Evolutionary conservation across 2,113 vertebrate genomes (phyloP).

Genomic region (Gavia stellata): DNA sequence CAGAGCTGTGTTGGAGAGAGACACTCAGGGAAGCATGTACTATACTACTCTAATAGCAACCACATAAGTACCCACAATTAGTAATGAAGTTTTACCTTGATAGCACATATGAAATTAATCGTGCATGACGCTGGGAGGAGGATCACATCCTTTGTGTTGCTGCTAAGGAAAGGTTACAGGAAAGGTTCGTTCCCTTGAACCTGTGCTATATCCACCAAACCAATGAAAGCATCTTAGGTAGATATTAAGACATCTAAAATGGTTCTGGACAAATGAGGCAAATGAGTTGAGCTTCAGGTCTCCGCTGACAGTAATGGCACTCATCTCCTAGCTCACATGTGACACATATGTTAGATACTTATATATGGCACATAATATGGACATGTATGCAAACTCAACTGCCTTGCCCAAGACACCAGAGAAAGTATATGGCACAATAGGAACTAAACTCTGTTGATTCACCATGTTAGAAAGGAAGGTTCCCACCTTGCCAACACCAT

Average conservation of each 20-base stretch:
- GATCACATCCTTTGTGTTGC: neutral
- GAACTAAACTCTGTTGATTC: neutral
- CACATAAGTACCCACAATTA: rapidly evolving
- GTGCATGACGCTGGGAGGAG: too few relatives aligned
- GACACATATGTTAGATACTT: neutral
- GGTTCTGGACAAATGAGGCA: neutral
- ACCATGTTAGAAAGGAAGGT: neutral
- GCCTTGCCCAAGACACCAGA: neutral
- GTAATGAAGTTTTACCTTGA: neutral
- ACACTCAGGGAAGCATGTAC: neutral
- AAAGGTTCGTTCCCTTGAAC: neutral
- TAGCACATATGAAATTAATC: neutral
- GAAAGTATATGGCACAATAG: neutral
- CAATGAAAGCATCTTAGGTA: neutral
- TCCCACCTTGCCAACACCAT: neutral
- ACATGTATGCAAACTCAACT: neutral
- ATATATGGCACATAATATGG: neutral
- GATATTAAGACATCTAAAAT: neutral
- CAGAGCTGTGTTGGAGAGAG: neutral
- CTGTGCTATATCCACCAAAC: neutral
- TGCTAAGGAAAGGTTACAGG: neutral
- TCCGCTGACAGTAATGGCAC: neutral
- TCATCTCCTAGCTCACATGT: neutral
- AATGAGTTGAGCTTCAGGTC: neutral
- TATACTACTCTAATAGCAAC: neutral